Evolutionary conservation across 2,888 invertebrate genomes (phyloP).

Genomic region (Globia sparganii): DNA sequence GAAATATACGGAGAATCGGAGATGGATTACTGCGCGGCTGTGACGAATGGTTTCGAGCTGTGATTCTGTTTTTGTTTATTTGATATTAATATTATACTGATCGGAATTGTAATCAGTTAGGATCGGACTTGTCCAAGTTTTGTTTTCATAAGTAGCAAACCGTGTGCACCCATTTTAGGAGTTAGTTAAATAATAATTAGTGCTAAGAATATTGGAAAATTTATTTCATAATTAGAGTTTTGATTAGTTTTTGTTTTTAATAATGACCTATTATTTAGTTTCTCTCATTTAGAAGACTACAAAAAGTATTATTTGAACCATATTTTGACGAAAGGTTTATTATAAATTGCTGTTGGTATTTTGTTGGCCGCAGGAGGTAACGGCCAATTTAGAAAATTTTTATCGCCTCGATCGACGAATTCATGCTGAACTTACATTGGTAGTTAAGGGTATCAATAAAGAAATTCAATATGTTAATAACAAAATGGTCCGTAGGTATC

Average conservation of each 20-base stretch:
- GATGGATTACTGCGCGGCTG: constrained; percentile 78
- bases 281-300: background rate
- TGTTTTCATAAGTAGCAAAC: constrained; percentile 11
- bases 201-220: background rate
- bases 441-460: background rate
- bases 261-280: background rate
- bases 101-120: constrained; percentile 52
- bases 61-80: constrained; percentile 67
- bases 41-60: constrained; percentile 73
- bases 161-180: constrained; percentile 19
- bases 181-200: background rate
- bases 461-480: background rate
- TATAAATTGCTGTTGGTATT: background rate
- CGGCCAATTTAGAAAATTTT: background rate
- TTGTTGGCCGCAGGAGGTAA: background rate
- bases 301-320: background rate
- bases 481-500: background rate
- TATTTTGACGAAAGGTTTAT: background rate
- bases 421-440: too few relatives aligned
- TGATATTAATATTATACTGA: constrained; percentile 60
- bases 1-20: constrained; percentile 64
- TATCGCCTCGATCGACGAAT: background rate
- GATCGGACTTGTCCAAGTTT: constrained; percentile 22
- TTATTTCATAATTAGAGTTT: constrained; percentile 43
- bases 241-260: constrained; percentile 19